Evolutionary conservation across 2,113 vertebrate genomes (phyloP), one percentile per base, ranked within the genome.

Genomic region (Hippocampus abdominalis): DNA sequence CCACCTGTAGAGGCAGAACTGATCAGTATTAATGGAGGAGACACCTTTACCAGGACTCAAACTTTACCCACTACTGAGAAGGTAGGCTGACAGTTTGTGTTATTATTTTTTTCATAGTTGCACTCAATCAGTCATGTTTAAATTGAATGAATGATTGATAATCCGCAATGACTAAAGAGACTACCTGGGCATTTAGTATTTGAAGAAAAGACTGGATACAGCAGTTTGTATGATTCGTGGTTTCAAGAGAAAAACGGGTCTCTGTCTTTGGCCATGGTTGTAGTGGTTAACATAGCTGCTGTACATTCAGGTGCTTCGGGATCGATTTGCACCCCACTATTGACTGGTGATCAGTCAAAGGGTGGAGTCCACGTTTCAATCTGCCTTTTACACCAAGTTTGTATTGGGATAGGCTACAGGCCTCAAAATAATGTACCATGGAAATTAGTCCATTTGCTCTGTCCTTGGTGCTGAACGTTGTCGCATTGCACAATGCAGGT

Each of bases 11-110:
- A 81, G 25, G 80, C 29, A 1, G 76, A 82, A 1, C 73, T 82
- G n/a, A 78, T 82, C 76, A 82, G 80, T 73, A 82, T 83, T n/a
- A 79, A 74, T 0, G 76, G 67, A 73, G 73, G 73, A 46, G 73
- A 76, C 49, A 76, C 74, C 39, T 76, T 64, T 40, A 69, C 13
- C 8, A 76, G 70, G 15, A 80, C 78, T 64, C 78, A 80, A 10
- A 80, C 78, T 0, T 73, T 80, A 53, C 74, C 78, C 0, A 73
- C 0, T 1, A 53, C 54, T 54, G 78, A 81, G 0, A 76, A 54
- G 78, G 81, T 83, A 60, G 72, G 74, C 57, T 68, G 5, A 36
- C 15, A 8, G 8, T 29, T 49, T 13, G 15, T 16, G 1, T 66
- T 3, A 6, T 8, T 21, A 36, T 21, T 1, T 36, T 4, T 51